Base-by-base conservation (phyloP, 2,797 vertebrate genomes). In the Anabas testudineus region DNA sequence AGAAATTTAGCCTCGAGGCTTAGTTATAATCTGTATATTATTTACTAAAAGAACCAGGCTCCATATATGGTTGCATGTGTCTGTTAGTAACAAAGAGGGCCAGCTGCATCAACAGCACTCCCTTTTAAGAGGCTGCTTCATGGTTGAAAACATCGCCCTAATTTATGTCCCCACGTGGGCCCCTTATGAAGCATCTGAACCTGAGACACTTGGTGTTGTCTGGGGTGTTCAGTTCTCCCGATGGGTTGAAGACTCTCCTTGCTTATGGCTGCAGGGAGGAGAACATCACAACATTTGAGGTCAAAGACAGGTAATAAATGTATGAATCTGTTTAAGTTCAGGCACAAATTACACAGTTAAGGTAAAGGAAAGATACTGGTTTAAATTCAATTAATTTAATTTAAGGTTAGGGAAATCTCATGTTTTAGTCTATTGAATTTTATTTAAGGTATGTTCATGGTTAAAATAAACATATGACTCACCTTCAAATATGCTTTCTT, bases 151-250 rank as follows among this genome's bases (percentile, higher is more conserved):
- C 83, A 77, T 86, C 65, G 74, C 71, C 85, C 74, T 92, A 89
- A 94, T 93, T 92, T 92, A 93, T 86, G 67, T 83, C 71, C 76
- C 81, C 83, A 71, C 21, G 16, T 46, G 74, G 87, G 84, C 81
- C 82, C 85, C 90, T 89, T 64, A 82, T 86, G 86, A 80, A 84
- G 86, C 84, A 55, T 49, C 79, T 81, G 82, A 93, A 83, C 78
- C 86, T 81, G 78, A 86, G 73, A 85, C 67, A 62, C 79, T 81
- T 64, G 73, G 74, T 73, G 70, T 32, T 72, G 73, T 83, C 77
- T 67, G 42, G 66, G 62, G 61, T 83, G 73, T 80, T 85, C 67
- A 68, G 49, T 32, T 57, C 59, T 48, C 22, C 41, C 79, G 69
- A 8, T 74, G 53, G 75, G 86, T 81, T 86, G 90, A 88, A 68